Conservation (phyloP, 2,797 vertebrate species). For the Tadarida brasiliensis region DNA sequence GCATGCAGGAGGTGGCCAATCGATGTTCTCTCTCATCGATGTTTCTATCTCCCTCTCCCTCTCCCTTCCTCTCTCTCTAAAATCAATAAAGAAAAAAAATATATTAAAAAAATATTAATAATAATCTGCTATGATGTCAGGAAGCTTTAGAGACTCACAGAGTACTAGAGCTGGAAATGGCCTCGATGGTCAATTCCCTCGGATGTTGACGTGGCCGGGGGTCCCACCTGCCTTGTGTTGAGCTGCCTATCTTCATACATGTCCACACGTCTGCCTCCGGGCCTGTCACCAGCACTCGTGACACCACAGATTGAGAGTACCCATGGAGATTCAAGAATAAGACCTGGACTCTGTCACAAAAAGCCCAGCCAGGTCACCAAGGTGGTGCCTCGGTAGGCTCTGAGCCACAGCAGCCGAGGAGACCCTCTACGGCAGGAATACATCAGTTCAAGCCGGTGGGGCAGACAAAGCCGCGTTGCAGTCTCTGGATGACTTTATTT, state of each 20-base stretch:
- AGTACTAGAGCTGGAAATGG: constrained; percentile 7
- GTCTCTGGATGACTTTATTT: background rate
- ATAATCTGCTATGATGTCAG: constrained; percentile 48
- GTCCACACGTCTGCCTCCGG: constrained; percentile 28
- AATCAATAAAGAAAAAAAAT: no score
- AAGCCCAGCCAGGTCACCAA: background rate
- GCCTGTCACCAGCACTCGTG: constrained; percentile 25
- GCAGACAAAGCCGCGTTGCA: background rate
- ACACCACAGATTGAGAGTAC: background rate
- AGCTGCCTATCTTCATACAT: background rate
- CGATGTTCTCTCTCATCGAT: no score
- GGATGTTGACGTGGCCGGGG: background rate
- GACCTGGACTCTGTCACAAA: background rate
- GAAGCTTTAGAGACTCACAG: constrained; percentile 25
- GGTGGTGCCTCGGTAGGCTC: background rate
- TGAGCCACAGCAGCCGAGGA: background rate
- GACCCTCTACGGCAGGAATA: background rate
- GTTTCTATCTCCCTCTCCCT: no score
- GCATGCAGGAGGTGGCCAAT: no score
- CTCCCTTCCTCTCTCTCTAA: no score
- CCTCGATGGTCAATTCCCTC: background rate
- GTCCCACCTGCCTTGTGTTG: background rate
- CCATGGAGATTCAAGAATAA: background rate
- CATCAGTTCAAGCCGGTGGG: background rate
- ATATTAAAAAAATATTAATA: no score